phyloP scores from a whole-genome alignment of 37 sponge, comb jelly and placozoan species.

The Agelas oroides region DNA sequence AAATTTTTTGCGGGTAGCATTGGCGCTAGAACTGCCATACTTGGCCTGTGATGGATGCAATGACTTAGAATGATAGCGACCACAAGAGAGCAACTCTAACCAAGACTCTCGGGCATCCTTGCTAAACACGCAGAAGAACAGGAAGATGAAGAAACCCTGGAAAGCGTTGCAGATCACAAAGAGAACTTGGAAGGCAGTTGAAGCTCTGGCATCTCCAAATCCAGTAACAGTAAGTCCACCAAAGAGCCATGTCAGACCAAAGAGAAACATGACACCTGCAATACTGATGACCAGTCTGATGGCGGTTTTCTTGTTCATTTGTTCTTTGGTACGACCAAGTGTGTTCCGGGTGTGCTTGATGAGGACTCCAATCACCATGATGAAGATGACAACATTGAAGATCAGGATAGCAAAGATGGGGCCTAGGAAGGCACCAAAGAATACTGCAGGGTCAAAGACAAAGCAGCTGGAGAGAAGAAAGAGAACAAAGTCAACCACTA shows the following conservation, averaged over 20 bases:
- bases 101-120: conserved; percentile 1
- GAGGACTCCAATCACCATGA: conserved; percentile 5
- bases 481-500: neutral
- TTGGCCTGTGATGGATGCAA: neutral
- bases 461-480: conserved; percentile 22
- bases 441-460: conserved; percentile 2
- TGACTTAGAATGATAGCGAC: neutral
- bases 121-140: conserved; percentile 1
- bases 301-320: neutral
- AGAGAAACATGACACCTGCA: conserved; percentile 9
- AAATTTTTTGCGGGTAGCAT: no score
- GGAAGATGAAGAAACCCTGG: conserved; percentile 13
- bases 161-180: conserved; percentile 13
- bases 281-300: conserved; percentile 2
- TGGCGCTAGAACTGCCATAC: no score
- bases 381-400: conserved; percentile 4
- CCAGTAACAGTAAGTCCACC: neutral
- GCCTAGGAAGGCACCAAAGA: conserved; percentile 40
- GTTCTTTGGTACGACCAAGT: neutral
- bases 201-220: neutral
- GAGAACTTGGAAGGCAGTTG: neutral
- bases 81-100: neutral
- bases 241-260: conserved; percentile 18
- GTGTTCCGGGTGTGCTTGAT: conserved; percentile 6
- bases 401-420: conserved; percentile 17